A percentile compares a stretch with the other conserved stretches of the same genome.
These are phyloP conservation scores for Chromobotia macracanthus DNA, from an alignment of 2,797 vertebrate genomes.

Conservation along the genomic window DNA sequence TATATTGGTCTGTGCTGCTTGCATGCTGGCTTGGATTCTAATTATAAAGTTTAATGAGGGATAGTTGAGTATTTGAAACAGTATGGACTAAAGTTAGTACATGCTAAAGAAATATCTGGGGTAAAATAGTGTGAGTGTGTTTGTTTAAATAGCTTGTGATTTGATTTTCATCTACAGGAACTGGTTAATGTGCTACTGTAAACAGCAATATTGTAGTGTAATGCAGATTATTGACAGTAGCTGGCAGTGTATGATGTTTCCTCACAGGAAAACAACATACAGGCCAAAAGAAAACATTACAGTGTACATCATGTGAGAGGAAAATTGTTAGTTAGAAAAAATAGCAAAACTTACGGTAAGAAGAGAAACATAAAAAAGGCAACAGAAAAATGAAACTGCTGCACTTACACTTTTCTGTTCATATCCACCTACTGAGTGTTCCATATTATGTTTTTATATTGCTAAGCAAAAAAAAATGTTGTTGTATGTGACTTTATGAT, in stretches of 20 bases:
- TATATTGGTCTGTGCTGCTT: background rate
- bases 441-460: background rate
- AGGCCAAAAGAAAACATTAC: constrained; percentile 1
- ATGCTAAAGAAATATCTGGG: background rate
- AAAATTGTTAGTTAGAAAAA: background rate
- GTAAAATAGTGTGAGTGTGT: constrained; percentile 8
- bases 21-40: background rate
- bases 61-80: background rate
- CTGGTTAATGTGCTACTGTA: constrained; percentile 19
- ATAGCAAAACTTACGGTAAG: background rate
- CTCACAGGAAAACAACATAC: constrained; percentile 5
- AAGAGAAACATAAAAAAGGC: background rate
- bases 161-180: constrained; percentile 33
- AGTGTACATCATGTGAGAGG: background rate
- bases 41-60: background rate
- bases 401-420: background rate
- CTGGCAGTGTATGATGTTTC: constrained; percentile 50
- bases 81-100: background rate
- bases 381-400: background rate
- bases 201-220: constrained; percentile 20
- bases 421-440: constrained; percentile 6
- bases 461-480: constrained; percentile 10
- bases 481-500: background rate
- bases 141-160: constrained; percentile 39
- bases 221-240: constrained; percentile 43